Evolutionary conservation across 2,888 invertebrate genomes (phyloP).

Genomic region (Melieria picta): DNA sequence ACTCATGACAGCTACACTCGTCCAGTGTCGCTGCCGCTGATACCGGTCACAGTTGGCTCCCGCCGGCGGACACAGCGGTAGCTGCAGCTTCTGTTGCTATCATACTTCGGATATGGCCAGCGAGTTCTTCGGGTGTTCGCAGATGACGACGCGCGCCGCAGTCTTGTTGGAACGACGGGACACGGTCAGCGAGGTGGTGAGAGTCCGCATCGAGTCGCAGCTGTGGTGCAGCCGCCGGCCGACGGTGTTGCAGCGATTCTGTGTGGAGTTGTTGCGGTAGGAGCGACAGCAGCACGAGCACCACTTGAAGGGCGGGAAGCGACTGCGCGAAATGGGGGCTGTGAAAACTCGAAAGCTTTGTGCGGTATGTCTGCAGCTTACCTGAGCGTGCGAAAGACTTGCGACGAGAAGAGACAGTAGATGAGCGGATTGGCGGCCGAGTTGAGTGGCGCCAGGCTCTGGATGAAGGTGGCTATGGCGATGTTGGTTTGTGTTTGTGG

Average conservation of each 20-base stretch:
- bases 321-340: slow-evolving; percentile 49
- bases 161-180: slow-evolving; percentile 62
- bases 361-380: slow-evolving; percentile 58
- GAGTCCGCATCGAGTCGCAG: slow-evolving; percentile 65
- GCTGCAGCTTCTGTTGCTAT: slow-evolving; percentile 50
- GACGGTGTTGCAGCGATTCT: slow-evolving; percentile 61
- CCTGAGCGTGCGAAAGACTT: slow-evolving; percentile 86
- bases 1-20: neutral
- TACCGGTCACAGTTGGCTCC: neutral
- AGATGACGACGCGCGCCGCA: slow-evolving; percentile 59
- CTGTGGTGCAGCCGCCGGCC: slow-evolving; percentile 65
- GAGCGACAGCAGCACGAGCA: slow-evolving; percentile 69
- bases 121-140: slow-evolving; percentile 58
- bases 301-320: slow-evolving; percentile 77
- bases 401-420: slow-evolving; percentile 92
- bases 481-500: slow-evolving; percentile 82
- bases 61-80: neutral
- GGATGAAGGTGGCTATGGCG: slow-evolving; percentile 89
- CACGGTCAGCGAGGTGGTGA: slow-evolving; percentile 64
- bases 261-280: slow-evolving; percentile 58
- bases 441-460: slow-evolving; percentile 90
- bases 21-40: no score
- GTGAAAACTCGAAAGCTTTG: neutral
- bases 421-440: slow-evolving; percentile 95
- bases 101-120: slow-evolving; percentile 65